Percentiles rank a stretch among this genome's conserved stretches.
Evolutionary conservation across 2,113 vertebrate species (phyloP).

Genomic region (Alethe diademata): DNA sequence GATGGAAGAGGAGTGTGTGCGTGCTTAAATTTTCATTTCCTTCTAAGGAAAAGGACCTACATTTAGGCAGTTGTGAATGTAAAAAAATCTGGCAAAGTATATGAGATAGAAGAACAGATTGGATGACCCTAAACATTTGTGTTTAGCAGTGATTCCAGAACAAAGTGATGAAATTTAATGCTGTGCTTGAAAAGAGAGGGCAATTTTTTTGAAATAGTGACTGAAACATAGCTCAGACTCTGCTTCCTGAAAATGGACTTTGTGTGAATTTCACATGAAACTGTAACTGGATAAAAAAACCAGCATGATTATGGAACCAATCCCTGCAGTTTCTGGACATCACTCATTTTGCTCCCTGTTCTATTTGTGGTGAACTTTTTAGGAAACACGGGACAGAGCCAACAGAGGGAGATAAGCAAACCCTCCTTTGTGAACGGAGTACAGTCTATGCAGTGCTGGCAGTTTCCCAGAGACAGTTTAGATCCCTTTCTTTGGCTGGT

Average conservation of each 20-base stretch:
- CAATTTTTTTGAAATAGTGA: neutral
- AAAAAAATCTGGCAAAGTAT: neutral
- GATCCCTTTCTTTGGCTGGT: neutral
- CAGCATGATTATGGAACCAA: neutral
- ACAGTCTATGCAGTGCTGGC: rapidly evolving
- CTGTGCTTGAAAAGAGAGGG: neutral
- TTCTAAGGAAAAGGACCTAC: neutral
- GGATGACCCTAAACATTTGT: neutral
- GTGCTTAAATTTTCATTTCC: neutral
- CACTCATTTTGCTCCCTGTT: neutral
- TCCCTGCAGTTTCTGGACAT: neutral
- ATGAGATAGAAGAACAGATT: neutral
- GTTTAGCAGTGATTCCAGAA: neutral
- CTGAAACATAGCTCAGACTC: neutral
- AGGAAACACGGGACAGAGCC: neutral
- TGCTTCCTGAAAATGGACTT: neutral
- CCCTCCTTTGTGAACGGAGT: neutral
- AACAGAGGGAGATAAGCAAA: neutral
- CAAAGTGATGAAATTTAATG: neutral
- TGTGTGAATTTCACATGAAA: neutral
- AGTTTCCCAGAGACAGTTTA: neutral
- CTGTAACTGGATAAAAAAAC: neutral
- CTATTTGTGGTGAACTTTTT: neutral
- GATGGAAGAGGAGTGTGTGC: neutral
- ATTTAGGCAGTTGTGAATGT: neutral